phyloP scores from a whole-genome alignment of 2,113 vertebrate genomes.

The Furnarius figulus region DNA sequence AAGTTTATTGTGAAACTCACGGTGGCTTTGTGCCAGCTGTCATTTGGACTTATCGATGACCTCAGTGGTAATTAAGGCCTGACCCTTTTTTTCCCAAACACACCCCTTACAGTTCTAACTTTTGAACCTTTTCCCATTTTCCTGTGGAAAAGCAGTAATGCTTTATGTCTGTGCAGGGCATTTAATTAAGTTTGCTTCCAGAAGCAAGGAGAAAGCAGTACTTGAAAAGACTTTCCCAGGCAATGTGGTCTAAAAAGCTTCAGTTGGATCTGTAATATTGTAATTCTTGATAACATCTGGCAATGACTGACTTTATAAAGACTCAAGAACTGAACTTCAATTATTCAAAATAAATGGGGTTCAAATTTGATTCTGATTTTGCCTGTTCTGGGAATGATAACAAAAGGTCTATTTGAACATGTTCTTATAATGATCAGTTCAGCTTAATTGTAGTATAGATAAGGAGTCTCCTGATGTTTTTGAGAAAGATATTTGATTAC shows the following conservation, averaged over 20 bases:
- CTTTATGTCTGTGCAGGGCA: not conserved
- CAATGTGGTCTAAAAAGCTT: not conserved
- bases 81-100: not conserved
- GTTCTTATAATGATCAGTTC: not conserved
- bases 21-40: not conserved
- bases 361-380: not conserved
- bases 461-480: not conserved
- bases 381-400: not conserved
- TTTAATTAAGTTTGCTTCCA: conserved; percentile 30
- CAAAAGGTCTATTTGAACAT: not conserved
- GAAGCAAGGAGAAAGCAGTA: not conserved
- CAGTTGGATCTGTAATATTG: not conserved
- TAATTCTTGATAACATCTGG: not conserved
- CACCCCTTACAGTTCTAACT: not conserved
- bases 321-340: not conserved
- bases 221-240: not conserved
- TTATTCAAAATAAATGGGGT: not conserved
- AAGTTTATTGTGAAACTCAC: not conserved
- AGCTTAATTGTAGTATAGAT: not conserved
- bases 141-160: not conserved
- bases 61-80: conserved; percentile 18
- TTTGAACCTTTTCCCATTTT: conserved; percentile 30
- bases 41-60: not conserved
- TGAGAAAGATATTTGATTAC: not conserved
- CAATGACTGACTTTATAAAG: not conserved